Percentiles rank a stretch among this genome's conserved stretches.
These are phyloP conservation scores for Standfussiana lucernea DNA, from an alignment of 2,888 invertebrate genomes.

Conservation along the genomic window DNA sequence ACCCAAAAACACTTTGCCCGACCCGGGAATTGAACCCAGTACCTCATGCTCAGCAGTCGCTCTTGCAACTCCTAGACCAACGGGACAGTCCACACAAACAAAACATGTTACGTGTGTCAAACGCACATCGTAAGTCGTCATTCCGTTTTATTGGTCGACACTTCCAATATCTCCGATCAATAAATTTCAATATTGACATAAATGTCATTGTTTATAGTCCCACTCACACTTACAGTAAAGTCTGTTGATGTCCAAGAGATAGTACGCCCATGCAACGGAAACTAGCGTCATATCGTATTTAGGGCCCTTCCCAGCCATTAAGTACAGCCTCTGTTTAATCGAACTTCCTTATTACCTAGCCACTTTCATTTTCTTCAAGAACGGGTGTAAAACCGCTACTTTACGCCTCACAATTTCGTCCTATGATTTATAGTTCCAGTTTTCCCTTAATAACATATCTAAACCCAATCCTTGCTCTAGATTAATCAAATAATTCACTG, in stretches of 20 bases:
- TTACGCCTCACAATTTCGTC: conserved; percentile 66
- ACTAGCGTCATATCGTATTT: conserved; percentile 67
- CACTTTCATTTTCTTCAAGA: conserved; percentile 77
- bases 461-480: conserved; percentile 57
- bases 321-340: conserved; percentile 75
- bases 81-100: too few relatives aligned
- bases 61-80: too few relatives aligned
- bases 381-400: conserved; percentile 65
- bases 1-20: too few relatives aligned
- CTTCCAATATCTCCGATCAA: conserved; percentile 45
- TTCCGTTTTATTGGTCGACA: conserved; percentile 37
- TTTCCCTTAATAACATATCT: conserved; percentile 68
- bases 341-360: conserved; percentile 78
- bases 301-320: conserved; percentile 70
- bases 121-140: conserved; percentile 28
- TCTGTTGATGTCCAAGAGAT: conserved; percentile 56
- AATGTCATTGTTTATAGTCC: conserved; percentile 57
- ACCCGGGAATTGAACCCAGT: too few relatives aligned
- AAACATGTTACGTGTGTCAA: too few relatives aligned
- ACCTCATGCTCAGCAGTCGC: too few relatives aligned
- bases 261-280: conserved; percentile 61
- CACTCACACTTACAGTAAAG: conserved; percentile 53
- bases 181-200: conserved; percentile 61
- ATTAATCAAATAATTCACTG: conserved; percentile 71
- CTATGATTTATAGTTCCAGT: conserved; percentile 68